These are phyloP conservation scores for Drosophila takahashii DNA, from an alignment of 1,140 invertebrate species.

Conservation along the genomic window DNA sequence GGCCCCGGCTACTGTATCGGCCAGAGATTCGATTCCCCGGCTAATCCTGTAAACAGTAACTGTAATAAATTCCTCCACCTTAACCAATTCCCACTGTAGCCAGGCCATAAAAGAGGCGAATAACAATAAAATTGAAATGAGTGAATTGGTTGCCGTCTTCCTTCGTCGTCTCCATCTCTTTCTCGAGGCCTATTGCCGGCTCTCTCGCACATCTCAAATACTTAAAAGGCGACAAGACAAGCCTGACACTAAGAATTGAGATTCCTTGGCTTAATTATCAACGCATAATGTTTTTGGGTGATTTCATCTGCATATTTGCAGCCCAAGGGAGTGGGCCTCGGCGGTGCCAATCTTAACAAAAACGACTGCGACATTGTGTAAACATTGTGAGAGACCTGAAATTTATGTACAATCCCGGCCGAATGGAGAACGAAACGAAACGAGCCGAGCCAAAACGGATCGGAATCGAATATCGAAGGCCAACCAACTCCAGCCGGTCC, in stretches of 20 bases:
- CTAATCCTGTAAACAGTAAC: slow-evolving; percentile 48
- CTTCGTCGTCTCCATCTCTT: background rate
- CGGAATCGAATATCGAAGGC: slow-evolving; percentile 19
- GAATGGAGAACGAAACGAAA: slow-evolving; percentile 46
- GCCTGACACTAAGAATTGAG: slow-evolving; percentile 67
- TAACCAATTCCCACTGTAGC: slow-evolving; percentile 36
- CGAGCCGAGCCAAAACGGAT: slow-evolving; percentile 29
- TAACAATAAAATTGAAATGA: slow-evolving; percentile 79
- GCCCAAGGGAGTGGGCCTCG: slow-evolving; percentile 22
- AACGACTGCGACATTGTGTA: slow-evolving; percentile 71
- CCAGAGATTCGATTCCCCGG: slow-evolving; percentile 16
- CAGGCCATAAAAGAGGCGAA: slow-evolving; percentile 52
- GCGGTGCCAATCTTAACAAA: slow-evolving; percentile 47
- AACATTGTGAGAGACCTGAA: slow-evolving; percentile 75
- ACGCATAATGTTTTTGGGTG: slow-evolving; percentile 79
- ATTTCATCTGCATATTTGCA: slow-evolving; percentile 78
- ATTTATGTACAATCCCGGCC: slow-evolving; percentile 72
- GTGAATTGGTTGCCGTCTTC: slow-evolving; percentile 71
- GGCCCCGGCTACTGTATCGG: slow-evolving; percentile 26
- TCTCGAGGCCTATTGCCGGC: slow-evolving; percentile 20
- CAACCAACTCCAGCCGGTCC: slow-evolving; percentile 20
- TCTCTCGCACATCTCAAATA: slow-evolving; percentile 37
- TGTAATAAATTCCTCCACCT: slow-evolving; percentile 47
- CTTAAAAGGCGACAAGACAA: slow-evolving; percentile 65
- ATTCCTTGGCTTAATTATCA: slow-evolving; percentile 81